These are phyloP conservation scores for Tholera decimalis DNA, from an alignment of 2,888 invertebrate species.

Conservation along the genomic window DNA sequence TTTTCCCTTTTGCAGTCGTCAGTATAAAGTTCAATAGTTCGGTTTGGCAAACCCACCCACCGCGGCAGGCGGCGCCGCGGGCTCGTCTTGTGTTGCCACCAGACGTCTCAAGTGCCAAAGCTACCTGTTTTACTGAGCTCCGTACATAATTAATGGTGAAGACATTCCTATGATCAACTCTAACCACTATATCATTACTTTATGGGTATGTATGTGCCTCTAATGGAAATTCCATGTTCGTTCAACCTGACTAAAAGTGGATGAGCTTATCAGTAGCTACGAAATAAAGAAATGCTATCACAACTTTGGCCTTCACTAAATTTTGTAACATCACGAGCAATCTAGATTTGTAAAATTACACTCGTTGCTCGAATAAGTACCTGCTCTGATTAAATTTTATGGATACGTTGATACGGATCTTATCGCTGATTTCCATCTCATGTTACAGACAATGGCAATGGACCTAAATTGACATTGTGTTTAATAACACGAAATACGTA, in stretches of 20 bases:
- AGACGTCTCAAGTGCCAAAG: constrained; percentile 87
- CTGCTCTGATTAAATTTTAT: constrained; percentile 20
- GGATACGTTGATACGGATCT: constrained; percentile 36
- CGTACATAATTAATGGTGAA: constrained; percentile 78
- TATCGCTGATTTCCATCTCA: constrained; percentile 37
- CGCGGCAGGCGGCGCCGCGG: constrained; percentile 54
- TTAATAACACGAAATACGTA: constrained; percentile 15
- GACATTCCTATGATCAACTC: constrained; percentile 52
- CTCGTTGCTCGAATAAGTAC: constrained; percentile 25
- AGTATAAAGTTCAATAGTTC: constrained; percentile 43
- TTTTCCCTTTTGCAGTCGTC: constrained; percentile 28
- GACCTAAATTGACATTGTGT: constrained; percentile 12
- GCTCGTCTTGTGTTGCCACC: constrained; percentile 71
- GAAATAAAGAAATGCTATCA: constrained; percentile 43
- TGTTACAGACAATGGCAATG: constrained; percentile 26
- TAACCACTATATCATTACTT: constrained; percentile 28
- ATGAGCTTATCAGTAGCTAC: constrained; percentile 39
- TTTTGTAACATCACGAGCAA: constrained; percentile 32
- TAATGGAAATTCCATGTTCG: constrained; percentile 50
- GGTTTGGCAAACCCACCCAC: constrained; percentile 48
- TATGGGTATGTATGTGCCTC: constrained; percentile 14
- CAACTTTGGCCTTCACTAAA: constrained; percentile 15
- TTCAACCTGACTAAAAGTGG: constrained; percentile 24
- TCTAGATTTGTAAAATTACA: constrained; percentile 22
- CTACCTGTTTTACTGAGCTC: constrained; percentile 78